Percentiles rank a stretch among this genome's conserved stretches.
phyloP scores from a whole-genome alignment of 1,140 invertebrate species.

The Brachionus sp. region DNA sequence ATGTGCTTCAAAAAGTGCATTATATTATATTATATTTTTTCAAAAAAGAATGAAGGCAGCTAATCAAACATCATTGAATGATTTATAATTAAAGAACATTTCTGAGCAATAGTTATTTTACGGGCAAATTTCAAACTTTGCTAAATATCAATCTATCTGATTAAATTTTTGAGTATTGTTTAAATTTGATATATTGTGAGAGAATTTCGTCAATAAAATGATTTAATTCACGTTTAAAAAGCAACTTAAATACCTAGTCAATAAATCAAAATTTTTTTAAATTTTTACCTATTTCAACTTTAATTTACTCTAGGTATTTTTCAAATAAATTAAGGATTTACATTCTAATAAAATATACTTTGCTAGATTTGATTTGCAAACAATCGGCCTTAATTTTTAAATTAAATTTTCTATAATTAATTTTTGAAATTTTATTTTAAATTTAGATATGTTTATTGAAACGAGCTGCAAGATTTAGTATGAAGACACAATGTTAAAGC shows the following conservation, averaged over 20 bases:
- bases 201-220: neutral
- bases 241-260: neutral
- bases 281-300: neutral
- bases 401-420: neutral
- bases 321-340: neutral
- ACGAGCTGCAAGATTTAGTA: neutral
- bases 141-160: neutral
- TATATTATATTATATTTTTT: neutral
- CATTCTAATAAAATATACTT: neutral
- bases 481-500: neutral
- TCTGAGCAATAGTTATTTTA: neutral
- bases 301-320: neutral
- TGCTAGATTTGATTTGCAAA: neutral
- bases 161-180: neutral
- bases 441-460: neutral
- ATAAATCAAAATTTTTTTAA: neutral
- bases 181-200: neutral
- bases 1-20: neutral
- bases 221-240: neutral
- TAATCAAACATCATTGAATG: neutral
- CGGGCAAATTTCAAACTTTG: neutral
- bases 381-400: neutral
- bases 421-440: neutral
- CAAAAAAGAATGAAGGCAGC: neutral
- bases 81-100: no score